Percentiles rank a stretch among this genome's conserved stretches.
Conservation (phyloP, 2,888 invertebrate genomes). For the Exocentrus adspersus region DNA sequence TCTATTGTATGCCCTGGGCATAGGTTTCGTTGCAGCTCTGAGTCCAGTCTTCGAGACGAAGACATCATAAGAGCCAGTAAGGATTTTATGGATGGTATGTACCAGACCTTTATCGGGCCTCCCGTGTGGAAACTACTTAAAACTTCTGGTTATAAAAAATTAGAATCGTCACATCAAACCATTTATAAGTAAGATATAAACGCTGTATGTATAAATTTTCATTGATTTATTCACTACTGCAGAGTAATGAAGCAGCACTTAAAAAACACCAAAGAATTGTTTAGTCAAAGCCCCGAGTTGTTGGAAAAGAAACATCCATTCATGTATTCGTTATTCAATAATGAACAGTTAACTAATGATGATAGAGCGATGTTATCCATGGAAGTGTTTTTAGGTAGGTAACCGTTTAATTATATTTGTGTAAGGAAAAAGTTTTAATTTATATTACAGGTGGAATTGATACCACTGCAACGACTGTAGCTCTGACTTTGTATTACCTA, state of each 20-base stretch:
- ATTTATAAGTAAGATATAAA: slow-evolving; percentile 61
- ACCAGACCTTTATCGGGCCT: slow-evolving; percentile 63
- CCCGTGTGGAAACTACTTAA: slow-evolving; percentile 65
- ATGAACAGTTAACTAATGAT: slow-evolving; percentile 59
- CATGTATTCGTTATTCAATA: slow-evolving; percentile 58
- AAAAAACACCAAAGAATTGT: slow-evolving; percentile 39
- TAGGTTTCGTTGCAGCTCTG: slow-evolving; percentile 61
- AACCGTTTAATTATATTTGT: no score
- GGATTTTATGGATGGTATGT: slow-evolving; percentile 65
- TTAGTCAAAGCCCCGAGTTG: slow-evolving; percentile 37
- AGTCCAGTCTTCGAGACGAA: slow-evolving; percentile 50
- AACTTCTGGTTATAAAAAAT: slow-evolving; percentile 65
- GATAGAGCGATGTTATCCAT: slow-evolving; percentile 66
- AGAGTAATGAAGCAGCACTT: slow-evolving; percentile 51
- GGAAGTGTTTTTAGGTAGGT: slow-evolving; percentile 64
- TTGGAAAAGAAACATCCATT: slow-evolving; percentile 54
- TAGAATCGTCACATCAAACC: slow-evolving; percentile 65
- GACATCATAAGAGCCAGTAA: slow-evolving; percentile 64
- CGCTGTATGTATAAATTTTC: no score
- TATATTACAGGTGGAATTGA: slow-evolving; percentile 65
- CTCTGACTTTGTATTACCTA: slow-evolving; percentile 66
- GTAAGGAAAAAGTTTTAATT: neutral
- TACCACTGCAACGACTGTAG: slow-evolving; percentile 66
- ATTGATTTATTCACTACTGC: no score
- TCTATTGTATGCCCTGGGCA: slow-evolving; percentile 67